phyloP scores from a whole-genome alignment of 2,888 invertebrate genomes.

The Caenorhabditis sp. region DNA sequence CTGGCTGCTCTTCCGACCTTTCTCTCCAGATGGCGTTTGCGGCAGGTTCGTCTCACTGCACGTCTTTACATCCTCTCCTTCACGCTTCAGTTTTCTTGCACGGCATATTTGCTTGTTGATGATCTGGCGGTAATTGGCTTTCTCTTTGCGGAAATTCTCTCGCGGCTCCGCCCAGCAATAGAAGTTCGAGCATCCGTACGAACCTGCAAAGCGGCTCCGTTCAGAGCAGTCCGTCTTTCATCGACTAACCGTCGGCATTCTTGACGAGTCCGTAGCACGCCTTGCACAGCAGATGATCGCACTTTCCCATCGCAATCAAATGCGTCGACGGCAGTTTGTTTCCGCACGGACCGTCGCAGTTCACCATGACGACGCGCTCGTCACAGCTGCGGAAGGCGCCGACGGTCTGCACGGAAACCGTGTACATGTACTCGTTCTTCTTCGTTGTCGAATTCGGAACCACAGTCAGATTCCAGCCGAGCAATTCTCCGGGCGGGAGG shows the following conservation, averaged over 20 bases:
- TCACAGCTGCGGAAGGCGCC: constrained; percentile 23
- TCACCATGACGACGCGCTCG: background rate
- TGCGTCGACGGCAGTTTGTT: constrained; percentile 5
- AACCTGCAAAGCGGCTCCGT: constrained; percentile 37
- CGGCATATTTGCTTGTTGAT: constrained; percentile 42
- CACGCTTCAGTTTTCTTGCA: constrained; percentile 33
- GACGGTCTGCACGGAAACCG: constrained; percentile 31
- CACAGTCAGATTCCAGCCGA: constrained; percentile 41
- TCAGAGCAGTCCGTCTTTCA: too few species aligned
- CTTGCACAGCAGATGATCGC: constrained; percentile 55
- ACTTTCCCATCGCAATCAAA: constrained; percentile 45
- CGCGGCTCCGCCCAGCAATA: constrained; percentile 49
- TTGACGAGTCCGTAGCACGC: constrained; percentile 56
- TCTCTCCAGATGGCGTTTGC: too few species aligned
- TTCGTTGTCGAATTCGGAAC: constrained; percentile 29
- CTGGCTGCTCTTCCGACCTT: too few species aligned
- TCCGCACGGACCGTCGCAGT: constrained; percentile 51
- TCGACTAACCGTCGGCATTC: constrained; percentile 44
- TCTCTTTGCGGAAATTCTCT: constrained; percentile 11
- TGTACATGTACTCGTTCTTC: constrained; percentile 29
- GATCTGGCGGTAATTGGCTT: constrained; percentile 27
- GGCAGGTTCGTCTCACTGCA: too few species aligned
- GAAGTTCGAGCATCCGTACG: constrained; percentile 53
- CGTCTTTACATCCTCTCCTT: constrained; percentile 39
- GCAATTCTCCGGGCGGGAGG: constrained; percentile 29